Evolutionary conservation across 2,113 vertebrate genomes (phyloP), one percentile per base, ranked within the genome.

Genomic region (Etia nguti): DNA sequence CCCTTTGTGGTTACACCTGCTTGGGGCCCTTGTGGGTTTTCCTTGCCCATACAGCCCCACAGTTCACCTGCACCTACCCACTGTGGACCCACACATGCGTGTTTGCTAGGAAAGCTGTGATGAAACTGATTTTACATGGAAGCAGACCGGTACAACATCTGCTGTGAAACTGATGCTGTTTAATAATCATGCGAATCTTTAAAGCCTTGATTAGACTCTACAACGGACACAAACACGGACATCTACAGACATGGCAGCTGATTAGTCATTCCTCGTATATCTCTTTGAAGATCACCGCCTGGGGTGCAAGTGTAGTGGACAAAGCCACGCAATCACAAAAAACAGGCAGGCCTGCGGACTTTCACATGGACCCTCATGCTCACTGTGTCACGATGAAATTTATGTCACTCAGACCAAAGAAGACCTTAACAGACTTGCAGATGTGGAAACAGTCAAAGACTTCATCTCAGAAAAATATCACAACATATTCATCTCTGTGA

Each of bases 61-160:
- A 73, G 8, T 26, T 73, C 68, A 73, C 68, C 68, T 46, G 38
- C 22, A 73, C 0, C 1, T 73, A 73, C 38, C 0, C 68, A 48
- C 22, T 73, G 0, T 73, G 41, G 68, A 18, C 0, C 41, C 6
- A 2, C 9, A 2, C 41, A 48, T 46, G 12, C 3, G 0, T 16
- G 41, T 29, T 75, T 75, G 0, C 0, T 48, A 46, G 24, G 15
- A 75, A 48, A 29, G 10, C 26, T 75, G 70, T 31, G 70, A 75
- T 12, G 10, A 75, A 75, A 48, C 43, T 1, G 43, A 48, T 75
- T 75, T 75, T 48, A 50, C 43, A 48, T 48, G 70, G 24, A 20
- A 50, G 41, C 41, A 73, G 41, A 29, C 9, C 2, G 1, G 10
- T 12, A 75, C 24, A 50, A 75, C 43, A 75, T 75, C 70, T 75